Evolutionary conservation across 2,797 vertebrate genomes (phyloP), one percentile per base, ranked within the genome.

Genomic region (Triplophysa bombifrons): DNA sequence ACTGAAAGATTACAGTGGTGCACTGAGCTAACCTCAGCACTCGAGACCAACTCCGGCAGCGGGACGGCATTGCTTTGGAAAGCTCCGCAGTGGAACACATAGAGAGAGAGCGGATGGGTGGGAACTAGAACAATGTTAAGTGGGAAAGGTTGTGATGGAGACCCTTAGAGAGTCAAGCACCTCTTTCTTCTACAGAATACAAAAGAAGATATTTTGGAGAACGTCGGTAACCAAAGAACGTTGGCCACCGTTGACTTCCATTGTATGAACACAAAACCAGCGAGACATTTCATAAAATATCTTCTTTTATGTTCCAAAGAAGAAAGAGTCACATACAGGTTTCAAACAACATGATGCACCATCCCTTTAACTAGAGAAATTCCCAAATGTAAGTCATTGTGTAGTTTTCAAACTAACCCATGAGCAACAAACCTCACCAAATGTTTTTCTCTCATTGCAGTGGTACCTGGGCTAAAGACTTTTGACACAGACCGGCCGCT

Each of bases 391-490:
- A 41, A 2, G 46, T 48, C 12, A 16, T 14, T 13, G 46, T 16
- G 46, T 48, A 3, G 13, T 48, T 3, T 48, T 48, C 46, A 48
- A 16, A 16, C 46, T 48, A 38, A 11, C 46, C 3, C 8, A 22
- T 56, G 50, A 27, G 30, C 11, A 30, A 13, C 6, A 11, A 67
- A 48, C 3, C 19, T 61, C 46, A 61, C 64, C 14, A 55, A n/a
- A n/a, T 64, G 30, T 72, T 77, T 4, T 81, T 61, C 90, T 22
- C 84, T 84, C 84, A 84, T 86, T 91, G 89, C 93, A 99, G 97
- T 99, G 97, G 97, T 99, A 99, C 95, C 95, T 99, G 95, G 97
- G 97, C 94, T 99, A 98, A 96, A 93, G 94, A 92, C 94, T 89
- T 88, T 91, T 87, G 92, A 93, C 87, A 94, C 93, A 91, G 93